Evolutionary conservation across 2,888 invertebrate species (phyloP).

Genomic region (Andrena dorsata): DNA sequence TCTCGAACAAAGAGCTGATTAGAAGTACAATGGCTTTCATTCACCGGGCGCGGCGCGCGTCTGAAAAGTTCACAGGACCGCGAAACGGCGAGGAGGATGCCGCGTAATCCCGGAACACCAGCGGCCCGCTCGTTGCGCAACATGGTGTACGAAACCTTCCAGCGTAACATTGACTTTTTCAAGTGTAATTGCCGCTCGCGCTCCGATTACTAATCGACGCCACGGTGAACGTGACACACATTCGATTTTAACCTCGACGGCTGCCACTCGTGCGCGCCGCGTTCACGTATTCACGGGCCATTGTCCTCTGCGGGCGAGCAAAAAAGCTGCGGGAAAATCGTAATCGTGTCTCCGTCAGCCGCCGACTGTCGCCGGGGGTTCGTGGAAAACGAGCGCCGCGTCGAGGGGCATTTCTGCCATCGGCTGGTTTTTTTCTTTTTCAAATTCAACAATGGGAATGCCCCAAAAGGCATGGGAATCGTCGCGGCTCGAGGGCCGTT

Average conservation of each 20-base stretch:
- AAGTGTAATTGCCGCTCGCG: conserved; percentile 69
- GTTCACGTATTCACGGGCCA: conserved; percentile 43
- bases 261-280: conserved; percentile 34
- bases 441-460: not conserved
- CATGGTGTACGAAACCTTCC: conserved; percentile 62
- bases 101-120: conserved; percentile 41
- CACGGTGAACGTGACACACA: conserved; percentile 72
- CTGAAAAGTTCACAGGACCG: conserved; percentile 32
- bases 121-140: conserved; percentile 56
- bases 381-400: conserved; percentile 17
- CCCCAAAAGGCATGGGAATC: too few relatives aligned
- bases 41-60: not conserved
- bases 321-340: conserved; percentile 16
- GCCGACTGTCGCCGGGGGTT: not conserved
- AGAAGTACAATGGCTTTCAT: conserved; percentile 22
- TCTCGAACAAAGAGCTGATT: conserved; percentile 32
- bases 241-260: conserved; percentile 65
- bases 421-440: too few relatives aligned
- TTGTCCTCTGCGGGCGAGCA: conserved; percentile 23
- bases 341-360: not conserved
- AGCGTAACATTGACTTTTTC: conserved; percentile 74
- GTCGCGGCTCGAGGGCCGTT: too few relatives aligned
- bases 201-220: conserved; percentile 73
- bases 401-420: not conserved
- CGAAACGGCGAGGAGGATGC: conserved; percentile 12